Evolutionary conservation across 2,888 invertebrate genomes (phyloP), one percentile per base, ranked within the genome.

Genomic region (Patella depressa): DNA sequence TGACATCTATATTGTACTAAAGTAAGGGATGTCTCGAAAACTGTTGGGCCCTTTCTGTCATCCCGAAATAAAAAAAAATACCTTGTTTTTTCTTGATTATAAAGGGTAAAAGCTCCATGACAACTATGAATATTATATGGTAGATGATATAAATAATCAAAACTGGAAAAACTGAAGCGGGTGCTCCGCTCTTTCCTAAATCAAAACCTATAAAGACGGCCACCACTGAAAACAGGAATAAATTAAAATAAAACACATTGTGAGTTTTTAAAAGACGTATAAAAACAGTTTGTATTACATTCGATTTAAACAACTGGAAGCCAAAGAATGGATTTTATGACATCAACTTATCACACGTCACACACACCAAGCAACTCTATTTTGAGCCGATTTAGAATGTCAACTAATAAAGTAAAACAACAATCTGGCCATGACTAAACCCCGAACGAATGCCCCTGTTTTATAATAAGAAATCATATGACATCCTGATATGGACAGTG

Each of bases 131-230:
- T 15, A 53, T 54, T 34, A 45, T 59, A n/a, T 72, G 29, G 24
- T 72, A 76, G 15, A 76, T 55, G 45, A 76, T 59, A 72, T 71
- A 71, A 45, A 76, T 55, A 34, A 72, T 55, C 57, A 76, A 19
- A 15, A 72, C 19, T n/a, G n/a, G n/a, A 19, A 76, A 34, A 53
- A 72, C 24, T n/a, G 72, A 53, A 14, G 17, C 12, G 12, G 72
- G 59, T 15, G 72, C 71, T 24, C 57, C 57, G n/a, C 71, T 55
- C 45, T 76, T 76, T 15, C 59, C 54, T 19, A 76, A 59, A 53
- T 76, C 76, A 24, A 76, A 59, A n/a, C 76, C 76, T 54, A 76
- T 76, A 57, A 76, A 76, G 2, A 76, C 59, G 4, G 76, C 72
- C 5, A 76, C 59, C 7, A 76, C 76, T 76, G 76, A 34, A 76